Evolutionary conservation across 2,113 vertebrate species (phyloP), one percentile per base, ranked within the genome.

Genomic region (Forbesichthys agassizii): DNA sequence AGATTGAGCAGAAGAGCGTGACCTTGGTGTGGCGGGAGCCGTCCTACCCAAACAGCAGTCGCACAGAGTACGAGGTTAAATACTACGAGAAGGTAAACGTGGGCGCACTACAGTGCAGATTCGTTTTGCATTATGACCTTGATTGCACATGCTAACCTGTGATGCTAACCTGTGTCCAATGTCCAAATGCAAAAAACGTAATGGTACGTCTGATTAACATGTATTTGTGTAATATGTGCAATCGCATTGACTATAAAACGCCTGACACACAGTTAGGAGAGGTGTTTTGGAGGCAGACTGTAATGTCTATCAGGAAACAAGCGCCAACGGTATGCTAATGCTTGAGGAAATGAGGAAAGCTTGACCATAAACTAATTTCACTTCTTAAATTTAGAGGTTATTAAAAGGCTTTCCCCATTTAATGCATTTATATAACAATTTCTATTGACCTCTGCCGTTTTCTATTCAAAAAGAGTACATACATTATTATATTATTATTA

Each of bases 11-110:
- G 88, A 96, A 94, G 89, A 95, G 95, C 3, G 48, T 98, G 20
- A 94, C 95, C 11, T 33, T 99, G 91, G 95, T 94, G 0, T 99
- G 96, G 96, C 92, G 95, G 75, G 90, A 95, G 73, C 94, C 95
- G 0, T 79, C 84, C 5, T 75, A 91, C 33, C 85, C 88, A 0
- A 93, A 93, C 59, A 63, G 88, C 89, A 98, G 96, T 2, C 78
- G 92, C 87, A 96, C 94, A 0, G 95, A 96, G 73, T 99, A 98
- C 0, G 96, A 99, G 86, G 93, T 99, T 89, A 95, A 95, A 62
- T 99, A 96, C 36, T 42, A 5, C 5, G 11, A 16, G 12, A 46
- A 54, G 33, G 65, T 48, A 65, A 10, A 57, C 33, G 27, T 13
- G 16, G n/a, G 13, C 59, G 9, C 55, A 18, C 36, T 42, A 42